These are phyloP conservation scores for Stenurella melanura DNA, from an alignment of 2,888 invertebrate genomes.

Conservation along the genomic window DNA sequence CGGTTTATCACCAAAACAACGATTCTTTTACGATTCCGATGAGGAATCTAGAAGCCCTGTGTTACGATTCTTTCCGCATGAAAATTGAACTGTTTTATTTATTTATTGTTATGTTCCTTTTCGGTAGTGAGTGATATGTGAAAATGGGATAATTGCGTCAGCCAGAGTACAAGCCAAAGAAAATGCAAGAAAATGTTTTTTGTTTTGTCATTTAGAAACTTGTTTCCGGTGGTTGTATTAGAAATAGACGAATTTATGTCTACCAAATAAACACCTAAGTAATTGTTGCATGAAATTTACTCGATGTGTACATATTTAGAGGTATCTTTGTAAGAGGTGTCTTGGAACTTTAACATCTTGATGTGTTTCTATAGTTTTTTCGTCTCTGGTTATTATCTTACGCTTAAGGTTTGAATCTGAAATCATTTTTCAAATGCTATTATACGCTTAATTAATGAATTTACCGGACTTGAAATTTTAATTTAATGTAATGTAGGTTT, in stretches of 20 bases:
- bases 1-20: slow-evolving; percentile 75
- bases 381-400: slow-evolving; percentile 59
- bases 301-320: slow-evolving; percentile 32
- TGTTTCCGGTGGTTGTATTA: slow-evolving; percentile 30
- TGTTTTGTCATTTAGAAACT: slow-evolving; percentile 24
- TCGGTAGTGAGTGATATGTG: slow-evolving; percentile 55
- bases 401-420: slow-evolving; percentile 61
- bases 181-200: slow-evolving; percentile 39
- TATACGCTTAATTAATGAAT: slow-evolving; percentile 61
- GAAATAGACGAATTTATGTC: slow-evolving; percentile 23
- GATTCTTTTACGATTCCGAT: slow-evolving; percentile 77
- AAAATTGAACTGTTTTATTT: slow-evolving; percentile 60
- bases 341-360: slow-evolving; percentile 39
- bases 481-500: slow-evolving; percentile 55
- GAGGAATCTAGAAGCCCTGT: slow-evolving; percentile 73
- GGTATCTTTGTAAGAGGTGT: slow-evolving; percentile 13
- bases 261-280: slow-evolving; percentile 34
- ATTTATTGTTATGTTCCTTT: slow-evolving; percentile 59
- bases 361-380: slow-evolving; percentile 42
- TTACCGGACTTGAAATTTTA: slow-evolving; percentile 58
- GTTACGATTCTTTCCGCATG: slow-evolving; percentile 67
- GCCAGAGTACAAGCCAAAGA: slow-evolving; percentile 55
- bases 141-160: slow-evolving; percentile 56
- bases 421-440: slow-evolving; percentile 57
- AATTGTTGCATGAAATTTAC: slow-evolving; percentile 35